Evolutionary conservation across 2,113 vertebrate species (phyloP), one percentile per base, ranked within the genome.

Genomic region (Bufo bufo): DNA sequence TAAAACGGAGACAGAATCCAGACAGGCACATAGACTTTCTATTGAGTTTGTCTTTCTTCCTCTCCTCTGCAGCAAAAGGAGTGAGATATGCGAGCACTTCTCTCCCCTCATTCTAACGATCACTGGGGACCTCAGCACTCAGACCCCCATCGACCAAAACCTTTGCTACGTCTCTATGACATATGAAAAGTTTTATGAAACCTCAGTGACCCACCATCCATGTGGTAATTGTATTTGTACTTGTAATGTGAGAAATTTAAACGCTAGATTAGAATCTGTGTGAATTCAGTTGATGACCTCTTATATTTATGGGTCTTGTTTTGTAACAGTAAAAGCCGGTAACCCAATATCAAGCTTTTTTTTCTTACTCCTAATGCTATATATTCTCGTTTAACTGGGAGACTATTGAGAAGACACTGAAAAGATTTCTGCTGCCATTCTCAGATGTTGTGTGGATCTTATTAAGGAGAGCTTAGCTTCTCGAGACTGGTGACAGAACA

Each of bases 401-500:
- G 17, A 9, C 50, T 58, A 43, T 45, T 45, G 45, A 81, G 45
- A 61, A 45, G 23, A 59, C n/a, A 80, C n/a, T 13, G 50, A 58
- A 58, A 43, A 43, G 7, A 19, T 45, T 45, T 59, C 45, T 81
- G 33, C 78, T 59, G 47, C 61, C 13, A 71, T 84, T 71, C 63
- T 43, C 47, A 23, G 47, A 54, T 71, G 54, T 20, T 52, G 50
- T 33, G 23, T 54, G 20, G 20, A 6, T 71, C 45, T 20, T 84
- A 84, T 69, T 71, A 84, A 84, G 82, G 6, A 49, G 63, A 23
- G 82, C 63, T 84, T 71, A 54, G 82, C 54, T 71, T 69, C 82
- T 50, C 45, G 33, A 20, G 58, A 19, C 33, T 74, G 61, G 71
- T 74, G 54, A 66, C 54, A 77, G 58, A 79, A 77, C 85, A 86